phyloP scores from a whole-genome alignment of 2,888 invertebrate genomes.

The Pomacea canaliculata region DNA sequence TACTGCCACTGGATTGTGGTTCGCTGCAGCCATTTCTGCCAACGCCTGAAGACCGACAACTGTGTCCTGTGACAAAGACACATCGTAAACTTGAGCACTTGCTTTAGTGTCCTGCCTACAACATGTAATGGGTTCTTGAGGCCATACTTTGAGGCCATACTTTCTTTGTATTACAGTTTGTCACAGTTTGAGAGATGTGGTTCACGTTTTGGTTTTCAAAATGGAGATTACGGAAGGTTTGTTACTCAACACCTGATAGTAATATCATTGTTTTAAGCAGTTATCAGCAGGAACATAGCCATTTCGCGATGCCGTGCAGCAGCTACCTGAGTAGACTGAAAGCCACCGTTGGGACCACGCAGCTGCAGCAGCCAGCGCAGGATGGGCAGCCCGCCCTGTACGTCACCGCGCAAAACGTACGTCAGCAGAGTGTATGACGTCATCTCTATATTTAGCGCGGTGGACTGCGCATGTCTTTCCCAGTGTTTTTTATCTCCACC shows the following conservation, averaged over 20 bases:
- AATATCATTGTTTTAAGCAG: neutral
- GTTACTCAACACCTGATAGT: too few species aligned
- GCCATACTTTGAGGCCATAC: too few species aligned
- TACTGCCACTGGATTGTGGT: slow-evolving; percentile 44
- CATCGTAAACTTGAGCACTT: neutral
- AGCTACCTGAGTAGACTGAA: slow-evolving; percentile 67
- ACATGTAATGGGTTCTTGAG: neutral
- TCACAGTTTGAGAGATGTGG: neutral
- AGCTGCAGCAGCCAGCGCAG: slow-evolving; percentile 66
- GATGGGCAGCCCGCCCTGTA: slow-evolving; percentile 53
- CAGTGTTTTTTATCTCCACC: slow-evolving; percentile 46
- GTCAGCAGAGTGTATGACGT: slow-evolving; percentile 67
- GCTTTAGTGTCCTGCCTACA: neutral
- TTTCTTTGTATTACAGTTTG: neutral
- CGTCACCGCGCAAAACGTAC: slow-evolving; percentile 43
- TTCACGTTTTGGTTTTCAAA: too few species aligned
- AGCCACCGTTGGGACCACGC: slow-evolving; percentile 65
- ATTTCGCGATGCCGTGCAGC: too few species aligned
- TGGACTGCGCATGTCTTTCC: slow-evolving; percentile 50
- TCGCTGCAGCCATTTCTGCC: slow-evolving; percentile 62
- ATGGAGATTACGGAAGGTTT: too few species aligned
- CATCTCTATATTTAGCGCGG: slow-evolving; percentile 64
- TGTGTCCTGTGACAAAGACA: slow-evolving; percentile 58
- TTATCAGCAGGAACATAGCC: neutral
- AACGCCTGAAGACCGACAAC: slow-evolving; percentile 69